Conservation (phyloP, 2,113 vertebrate species). For the Zosterops japonicus region DNA sequence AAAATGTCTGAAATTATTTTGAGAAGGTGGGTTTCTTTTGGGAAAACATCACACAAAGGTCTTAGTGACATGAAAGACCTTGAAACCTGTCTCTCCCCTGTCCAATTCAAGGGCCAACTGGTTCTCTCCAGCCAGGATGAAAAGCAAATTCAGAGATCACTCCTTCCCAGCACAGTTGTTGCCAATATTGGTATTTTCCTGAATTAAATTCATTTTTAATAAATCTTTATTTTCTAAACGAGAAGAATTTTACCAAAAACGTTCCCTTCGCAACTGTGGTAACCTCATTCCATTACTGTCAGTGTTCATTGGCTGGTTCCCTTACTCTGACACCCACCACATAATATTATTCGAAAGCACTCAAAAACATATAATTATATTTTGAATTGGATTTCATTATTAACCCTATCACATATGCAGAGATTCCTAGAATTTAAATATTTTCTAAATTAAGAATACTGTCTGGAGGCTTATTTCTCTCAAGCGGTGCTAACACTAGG, state of each 20-base stretch:
- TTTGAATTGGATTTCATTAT: not conserved
- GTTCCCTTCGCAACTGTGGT: rapidly evolving
- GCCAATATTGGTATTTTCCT: not conserved
- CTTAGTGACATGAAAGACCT: not conserved
- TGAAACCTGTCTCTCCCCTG: not conserved
- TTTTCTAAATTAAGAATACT: not conserved
- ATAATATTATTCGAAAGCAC: not conserved
- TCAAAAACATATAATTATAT: not conserved
- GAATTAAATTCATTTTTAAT: not conserved
- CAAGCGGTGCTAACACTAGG: not conserved
- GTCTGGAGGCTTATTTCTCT: constrained; percentile 10
- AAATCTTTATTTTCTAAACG: not conserved
- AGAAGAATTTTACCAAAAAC: not conserved
- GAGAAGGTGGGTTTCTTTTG: not conserved
- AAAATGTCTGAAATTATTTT: not conserved
- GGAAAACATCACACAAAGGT: not conserved
- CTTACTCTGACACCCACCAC: not conserved
- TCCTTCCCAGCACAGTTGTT: not conserved
- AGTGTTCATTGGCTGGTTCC: not conserved
- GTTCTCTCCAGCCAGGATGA: not conserved
- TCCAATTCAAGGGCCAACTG: not conserved
- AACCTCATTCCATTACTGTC: not conserved
- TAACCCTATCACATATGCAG: not conserved
- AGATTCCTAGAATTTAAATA: constrained; percentile 8
- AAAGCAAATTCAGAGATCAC: not conserved